These are phyloP conservation scores for Hecatera dysodea DNA, from an alignment of 2,888 invertebrate species.

Conservation along the genomic window DNA sequence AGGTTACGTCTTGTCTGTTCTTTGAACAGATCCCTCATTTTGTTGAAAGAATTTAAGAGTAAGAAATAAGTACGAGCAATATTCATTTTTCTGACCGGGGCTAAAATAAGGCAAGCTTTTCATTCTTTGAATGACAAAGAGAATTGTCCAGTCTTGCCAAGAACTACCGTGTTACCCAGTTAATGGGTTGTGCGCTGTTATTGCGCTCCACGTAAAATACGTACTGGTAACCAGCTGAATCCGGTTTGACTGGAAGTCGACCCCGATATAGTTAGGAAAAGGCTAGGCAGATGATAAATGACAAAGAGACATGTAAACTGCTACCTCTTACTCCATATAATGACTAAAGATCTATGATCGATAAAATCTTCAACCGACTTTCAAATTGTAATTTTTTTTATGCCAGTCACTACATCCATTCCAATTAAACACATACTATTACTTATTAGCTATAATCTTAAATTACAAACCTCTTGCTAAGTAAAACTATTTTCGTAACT, in stretches of 20 bases:
- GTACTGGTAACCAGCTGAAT: no score
- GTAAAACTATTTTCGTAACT: neutral
- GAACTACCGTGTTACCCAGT: no score
- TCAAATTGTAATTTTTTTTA: constrained; percentile 29
- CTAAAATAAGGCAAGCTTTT: neutral
- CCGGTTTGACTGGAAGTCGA: no score
- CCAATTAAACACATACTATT: neutral
- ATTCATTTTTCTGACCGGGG: neutral
- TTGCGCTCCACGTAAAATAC: no score
- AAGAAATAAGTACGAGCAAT: neutral
- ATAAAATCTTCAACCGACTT: neutral
- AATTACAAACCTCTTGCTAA: neutral
- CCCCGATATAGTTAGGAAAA: no score
- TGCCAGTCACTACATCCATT: constrained; percentile 2
- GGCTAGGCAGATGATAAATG: no score
- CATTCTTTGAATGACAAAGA: neutral
- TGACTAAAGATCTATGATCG: no score
- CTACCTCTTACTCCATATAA: neutral
- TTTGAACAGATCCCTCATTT: neutral
- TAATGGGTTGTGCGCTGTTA: no score
- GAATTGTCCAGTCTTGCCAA: no score
- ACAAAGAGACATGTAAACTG: neutral
- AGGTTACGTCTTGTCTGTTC: neutral
- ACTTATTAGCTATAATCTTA: neutral
- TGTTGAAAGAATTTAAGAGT: no score